phyloP scores from a whole-genome alignment of 2,113 vertebrate genomes.

The Ibidorhyncha struthersii region DNA sequence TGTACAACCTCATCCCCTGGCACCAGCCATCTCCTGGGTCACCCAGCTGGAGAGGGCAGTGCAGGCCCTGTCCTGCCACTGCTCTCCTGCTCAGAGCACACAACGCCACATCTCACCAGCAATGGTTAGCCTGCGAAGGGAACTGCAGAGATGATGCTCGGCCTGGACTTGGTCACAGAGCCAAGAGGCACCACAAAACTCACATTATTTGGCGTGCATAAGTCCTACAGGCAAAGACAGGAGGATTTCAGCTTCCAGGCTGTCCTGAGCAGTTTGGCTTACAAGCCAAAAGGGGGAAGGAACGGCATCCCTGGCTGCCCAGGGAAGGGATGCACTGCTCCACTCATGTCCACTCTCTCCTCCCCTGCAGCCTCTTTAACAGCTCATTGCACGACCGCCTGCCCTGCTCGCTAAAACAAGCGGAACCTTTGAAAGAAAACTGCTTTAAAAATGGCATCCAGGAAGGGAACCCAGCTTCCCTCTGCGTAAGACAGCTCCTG shows the following conservation, averaged over 20 bases:
- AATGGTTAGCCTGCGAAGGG: not conserved
- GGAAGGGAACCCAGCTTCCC: not conserved
- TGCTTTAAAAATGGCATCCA: not conserved
- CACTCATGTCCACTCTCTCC: no score
- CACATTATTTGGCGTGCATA: not conserved
- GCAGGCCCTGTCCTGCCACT: not conserved
- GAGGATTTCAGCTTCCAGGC: not conserved
- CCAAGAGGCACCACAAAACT: not conserved
- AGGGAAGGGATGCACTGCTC: not conserved
- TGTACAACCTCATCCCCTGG: not conserved
- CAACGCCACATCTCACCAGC: rapidly evolving
- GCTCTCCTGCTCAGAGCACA: not conserved
- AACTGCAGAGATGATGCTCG: not conserved
- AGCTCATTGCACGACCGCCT: rapidly evolving
- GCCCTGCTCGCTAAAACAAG: not conserved
- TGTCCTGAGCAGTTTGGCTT: not conserved
- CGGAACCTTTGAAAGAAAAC: not conserved
- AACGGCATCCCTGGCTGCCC: not conserved
- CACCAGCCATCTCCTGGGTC: not conserved
- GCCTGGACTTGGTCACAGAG: not conserved
- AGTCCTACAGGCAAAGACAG: not conserved
- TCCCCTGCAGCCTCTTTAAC: not conserved
- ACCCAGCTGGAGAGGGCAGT: not conserved
- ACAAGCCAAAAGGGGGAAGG: not conserved
- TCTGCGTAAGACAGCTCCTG: not conserved